Evolutionary conservation across 2,888 invertebrate species (phyloP), one percentile per base, ranked within the genome.

Genomic region (Orthosia gothica): DNA sequence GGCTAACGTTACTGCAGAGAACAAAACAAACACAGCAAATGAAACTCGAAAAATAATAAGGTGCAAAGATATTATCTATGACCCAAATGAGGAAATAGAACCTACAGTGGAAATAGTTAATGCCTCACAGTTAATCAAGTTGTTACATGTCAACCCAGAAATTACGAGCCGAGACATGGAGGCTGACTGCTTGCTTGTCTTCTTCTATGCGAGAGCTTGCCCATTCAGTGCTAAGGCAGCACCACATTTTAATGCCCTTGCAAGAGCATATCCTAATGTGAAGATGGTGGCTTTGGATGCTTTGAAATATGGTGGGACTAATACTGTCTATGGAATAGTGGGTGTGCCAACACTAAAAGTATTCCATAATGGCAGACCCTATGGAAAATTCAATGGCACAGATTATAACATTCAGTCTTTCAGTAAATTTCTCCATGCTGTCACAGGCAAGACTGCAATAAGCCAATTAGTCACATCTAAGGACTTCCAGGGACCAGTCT

Each of bases 201-300:
- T 99, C 86, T 99, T 99, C 94, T 99, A 98, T 93, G 98, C 99
- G 0, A 97, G 98, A 81, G 98, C 98, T 91, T 99, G 99, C 90
- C 98, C 98, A 3, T 99, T 99, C 89, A 99, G 99, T 89, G 98
- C 98, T 23, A 97, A 98, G 91, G 98, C 99, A 12, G 99, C 99
- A 1, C 99, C 99, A 11, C 98, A 99, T 91, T 99, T 98, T 89
- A 99, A 99, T 96, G 98, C 99, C 0, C 93, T 99, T 45, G 98
- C 99, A 1, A 97, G 98, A 89, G 97, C 98, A 5, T 99, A 98
- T 94, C 99, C 99, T 2, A 97, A 98, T 87, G 97, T 99, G 0
- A 98, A 98, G 94, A 97, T 99, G 93, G 98, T 99, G 15, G 99
- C 98, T 4, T 97, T 99, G 23, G 99, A 99, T 96, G 99, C 99